Conservation (phyloP, 2,113 vertebrate genomes). For the Microtus pennsylvanicus region DNA sequence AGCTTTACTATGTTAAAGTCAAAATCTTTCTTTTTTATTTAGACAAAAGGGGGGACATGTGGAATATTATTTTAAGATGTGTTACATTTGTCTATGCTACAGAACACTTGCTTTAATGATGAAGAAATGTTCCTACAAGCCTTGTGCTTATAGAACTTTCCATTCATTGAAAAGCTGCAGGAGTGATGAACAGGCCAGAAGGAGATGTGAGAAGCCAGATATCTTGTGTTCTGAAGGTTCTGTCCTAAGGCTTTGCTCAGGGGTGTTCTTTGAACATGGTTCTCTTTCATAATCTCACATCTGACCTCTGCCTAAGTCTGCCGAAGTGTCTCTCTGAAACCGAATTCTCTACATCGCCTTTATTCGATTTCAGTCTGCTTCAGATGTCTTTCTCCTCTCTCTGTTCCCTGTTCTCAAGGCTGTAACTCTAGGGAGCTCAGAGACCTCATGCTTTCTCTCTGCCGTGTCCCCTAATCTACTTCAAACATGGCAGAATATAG, state of each 20-base stretch:
- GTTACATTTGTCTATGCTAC: no score
- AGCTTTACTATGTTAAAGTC: no score
- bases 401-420: not conserved
- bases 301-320: not conserved
- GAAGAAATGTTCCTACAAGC: not conserved
- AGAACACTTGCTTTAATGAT: no score
- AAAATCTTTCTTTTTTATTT: no score
- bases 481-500: constrained; percentile 19
- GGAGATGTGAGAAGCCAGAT: not conserved
- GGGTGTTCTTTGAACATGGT: not conserved
- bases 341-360: not conserved
- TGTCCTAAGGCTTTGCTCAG: not conserved
- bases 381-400: not conserved
- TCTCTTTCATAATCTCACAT: constrained; percentile 25
- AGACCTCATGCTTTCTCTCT: not conserved
- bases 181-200: not conserved
- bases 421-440: no score
- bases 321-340: not conserved
- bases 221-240: not conserved
- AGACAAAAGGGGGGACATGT: no score
- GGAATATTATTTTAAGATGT: no score
- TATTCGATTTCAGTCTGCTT: constrained; percentile 25
- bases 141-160: not conserved
- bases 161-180: not conserved
- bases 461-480: not conserved